These are phyloP conservation scores for Cinclus mexicanus DNA, from an alignment of 2,113 vertebrate species.

Conservation along the genomic window DNA sequence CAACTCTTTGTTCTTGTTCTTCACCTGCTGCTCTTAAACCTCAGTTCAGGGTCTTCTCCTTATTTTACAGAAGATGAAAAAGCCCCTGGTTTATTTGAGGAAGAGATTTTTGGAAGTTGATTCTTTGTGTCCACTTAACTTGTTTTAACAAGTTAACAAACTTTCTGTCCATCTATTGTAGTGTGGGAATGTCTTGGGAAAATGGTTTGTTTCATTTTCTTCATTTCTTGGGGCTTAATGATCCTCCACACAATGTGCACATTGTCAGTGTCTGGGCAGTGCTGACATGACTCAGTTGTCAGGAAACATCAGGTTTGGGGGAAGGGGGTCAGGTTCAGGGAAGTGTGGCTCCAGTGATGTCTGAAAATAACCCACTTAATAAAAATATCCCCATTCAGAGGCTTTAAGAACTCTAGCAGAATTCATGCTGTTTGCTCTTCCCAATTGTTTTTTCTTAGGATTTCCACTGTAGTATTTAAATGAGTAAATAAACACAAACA, in stretches of 20 bases:
- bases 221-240: rapidly evolving
- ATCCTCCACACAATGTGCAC: not conserved
- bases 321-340: not conserved
- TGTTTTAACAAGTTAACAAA: too few species aligned
- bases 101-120: not conserved
- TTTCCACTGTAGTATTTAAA: not conserved
- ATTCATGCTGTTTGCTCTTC: not conserved
- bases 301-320: not conserved
- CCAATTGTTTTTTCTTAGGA: not conserved
- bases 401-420: not conserved
- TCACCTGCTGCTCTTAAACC: not conserved
- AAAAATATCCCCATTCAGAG: slow-evolving; percentile 23
- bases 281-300: not conserved
- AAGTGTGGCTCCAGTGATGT: slow-evolving; percentile 16
- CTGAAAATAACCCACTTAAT: slow-evolving; percentile 29
- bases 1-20: not conserved
- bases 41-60: not conserved
- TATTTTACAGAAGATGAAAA: not conserved
- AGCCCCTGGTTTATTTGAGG: not conserved
- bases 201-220: not conserved
- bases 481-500: not conserved
- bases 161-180: not conserved
- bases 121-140: not conserved
- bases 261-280: not conserved
- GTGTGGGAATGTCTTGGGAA: not conserved